Conservation (phyloP, 2,888 invertebrate genomes). For the Phalera bucephala region DNA sequence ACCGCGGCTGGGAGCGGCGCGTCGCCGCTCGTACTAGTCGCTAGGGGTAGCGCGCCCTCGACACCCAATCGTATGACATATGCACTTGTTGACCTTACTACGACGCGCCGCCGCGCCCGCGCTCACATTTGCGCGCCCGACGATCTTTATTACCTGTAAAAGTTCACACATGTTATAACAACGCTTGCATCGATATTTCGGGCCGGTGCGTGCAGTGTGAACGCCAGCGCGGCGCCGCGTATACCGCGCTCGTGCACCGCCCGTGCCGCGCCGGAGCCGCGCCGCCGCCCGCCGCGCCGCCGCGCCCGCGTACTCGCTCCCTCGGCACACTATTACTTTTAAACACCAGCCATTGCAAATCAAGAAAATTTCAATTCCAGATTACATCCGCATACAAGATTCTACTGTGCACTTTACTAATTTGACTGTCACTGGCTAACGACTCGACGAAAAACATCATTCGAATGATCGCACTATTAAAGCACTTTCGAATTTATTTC, state of each 20-base stretch:
- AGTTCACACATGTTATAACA: no score
- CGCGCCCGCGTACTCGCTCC: not conserved
- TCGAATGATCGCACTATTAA: no score
- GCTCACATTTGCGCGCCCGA: conserved; percentile 6
- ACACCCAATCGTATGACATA: conserved; percentile 31
- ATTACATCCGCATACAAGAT: no score
- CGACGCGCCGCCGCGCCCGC: conserved; percentile 7
- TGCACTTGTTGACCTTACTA: conserved; percentile 30
- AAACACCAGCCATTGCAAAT: no score
- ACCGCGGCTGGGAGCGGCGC: conserved; percentile 25
- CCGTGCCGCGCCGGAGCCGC: conserved; percentile 7
- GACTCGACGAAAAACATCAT: no score
- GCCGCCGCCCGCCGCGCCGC: conserved; percentile 6
- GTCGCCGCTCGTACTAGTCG: conserved; percentile 15
- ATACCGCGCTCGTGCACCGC: not conserved
- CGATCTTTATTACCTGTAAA: no score
- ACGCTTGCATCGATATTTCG: no score
- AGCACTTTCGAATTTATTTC: no score
- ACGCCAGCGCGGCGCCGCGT: conserved; percentile 6
- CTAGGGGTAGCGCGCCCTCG: conserved; percentile 20
- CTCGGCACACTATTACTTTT: no score
- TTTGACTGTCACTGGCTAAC: no score
- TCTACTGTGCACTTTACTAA: no score
- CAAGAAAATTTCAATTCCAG: no score
- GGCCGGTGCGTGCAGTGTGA: not conserved